Percentiles rank a stretch among this genome's conserved stretches.
phyloP scores from a whole-genome alignment of 2,113 vertebrate species.

The Heliornis fulica region DNA sequence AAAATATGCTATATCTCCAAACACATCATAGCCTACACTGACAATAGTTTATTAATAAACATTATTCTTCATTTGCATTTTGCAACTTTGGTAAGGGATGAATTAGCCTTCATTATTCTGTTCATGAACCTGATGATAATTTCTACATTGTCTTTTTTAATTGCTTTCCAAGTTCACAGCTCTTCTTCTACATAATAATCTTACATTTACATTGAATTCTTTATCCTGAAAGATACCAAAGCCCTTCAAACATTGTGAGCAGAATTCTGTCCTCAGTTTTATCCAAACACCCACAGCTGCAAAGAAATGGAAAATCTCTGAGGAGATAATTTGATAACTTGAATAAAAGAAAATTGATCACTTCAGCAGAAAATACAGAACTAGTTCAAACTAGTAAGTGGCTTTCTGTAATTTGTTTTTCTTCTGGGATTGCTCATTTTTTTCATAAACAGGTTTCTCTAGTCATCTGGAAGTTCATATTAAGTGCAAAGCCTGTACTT shows the following conservation, averaged over 20 bases:
- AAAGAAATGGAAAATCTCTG: slow-evolving; percentile 16
- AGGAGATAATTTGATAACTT: slow-evolving; percentile 18
- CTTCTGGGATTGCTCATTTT: neutral
- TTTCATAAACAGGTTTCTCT: neutral
- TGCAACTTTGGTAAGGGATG: neutral
- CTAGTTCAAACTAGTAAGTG: neutral
- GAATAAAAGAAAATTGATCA: slow-evolving; percentile 21
- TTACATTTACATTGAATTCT: neutral
- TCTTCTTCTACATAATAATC: slow-evolving; percentile 38
- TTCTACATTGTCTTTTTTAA: slow-evolving; percentile 61
- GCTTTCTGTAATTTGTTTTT: neutral
- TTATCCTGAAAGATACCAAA: slow-evolving; percentile 28
- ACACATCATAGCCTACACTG: neutral
- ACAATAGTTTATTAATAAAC: slow-evolving; percentile 50
- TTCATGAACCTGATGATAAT: slow-evolving; percentile 40
- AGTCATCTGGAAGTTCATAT: neutral
- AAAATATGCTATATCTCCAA: neutral
- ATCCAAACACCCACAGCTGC: slow-evolving; percentile 1
- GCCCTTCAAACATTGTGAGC: slow-evolving; percentile 9
- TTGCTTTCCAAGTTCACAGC: slow-evolving; percentile 47
- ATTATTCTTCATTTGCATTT: slow-evolving; percentile 44
- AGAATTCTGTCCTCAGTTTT: neutral
- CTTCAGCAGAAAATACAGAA: slow-evolving; percentile 28
- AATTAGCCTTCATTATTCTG: slow-evolving; percentile 46
- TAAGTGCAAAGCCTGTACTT: neutral